Percentiles rank a stretch among this genome's conserved stretches.
phyloP scores from a whole-genome alignment of 2,113 vertebrate genomes.

The Dasyornis broadbenti region DNA sequence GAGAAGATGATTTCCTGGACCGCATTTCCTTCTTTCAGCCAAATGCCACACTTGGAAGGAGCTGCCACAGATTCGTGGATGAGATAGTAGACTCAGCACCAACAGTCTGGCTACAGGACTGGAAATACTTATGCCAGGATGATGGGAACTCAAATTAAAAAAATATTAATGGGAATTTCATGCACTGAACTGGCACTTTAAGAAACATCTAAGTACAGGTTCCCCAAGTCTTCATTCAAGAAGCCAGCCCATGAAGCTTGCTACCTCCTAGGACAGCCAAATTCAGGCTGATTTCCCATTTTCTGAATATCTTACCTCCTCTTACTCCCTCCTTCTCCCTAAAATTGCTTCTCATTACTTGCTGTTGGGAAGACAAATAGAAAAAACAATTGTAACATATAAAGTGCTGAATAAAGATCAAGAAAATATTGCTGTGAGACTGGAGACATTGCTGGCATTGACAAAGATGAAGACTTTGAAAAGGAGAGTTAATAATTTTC shows the following conservation, averaged over 20 bases:
- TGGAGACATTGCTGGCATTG: background rate
- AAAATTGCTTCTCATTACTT: background rate
- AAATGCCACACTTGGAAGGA: background rate
- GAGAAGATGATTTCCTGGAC: background rate
- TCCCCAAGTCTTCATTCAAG: background rate
- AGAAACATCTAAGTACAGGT: background rate
- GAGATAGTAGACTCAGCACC: background rate
- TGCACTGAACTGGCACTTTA: background rate
- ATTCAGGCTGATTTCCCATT: background rate
- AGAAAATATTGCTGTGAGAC: background rate
- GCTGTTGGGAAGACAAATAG: background rate
- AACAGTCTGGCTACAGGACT: background rate
- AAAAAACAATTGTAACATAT: background rate
- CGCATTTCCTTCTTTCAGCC: accelerated
- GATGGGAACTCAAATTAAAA: background rate
- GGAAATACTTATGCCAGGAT: background rate
- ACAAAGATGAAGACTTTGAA: background rate
- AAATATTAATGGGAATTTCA: background rate
- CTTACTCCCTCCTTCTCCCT: background rate
- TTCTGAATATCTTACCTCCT: background rate
- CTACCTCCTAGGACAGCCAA: background rate
- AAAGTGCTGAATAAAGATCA: background rate
- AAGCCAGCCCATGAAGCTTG: background rate
- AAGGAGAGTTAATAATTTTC: background rate
- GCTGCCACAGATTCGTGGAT: background rate